Base-by-base conservation (phyloP, 2,113 vertebrate species). In the Ptilonorhynchus violaceus region DNA sequence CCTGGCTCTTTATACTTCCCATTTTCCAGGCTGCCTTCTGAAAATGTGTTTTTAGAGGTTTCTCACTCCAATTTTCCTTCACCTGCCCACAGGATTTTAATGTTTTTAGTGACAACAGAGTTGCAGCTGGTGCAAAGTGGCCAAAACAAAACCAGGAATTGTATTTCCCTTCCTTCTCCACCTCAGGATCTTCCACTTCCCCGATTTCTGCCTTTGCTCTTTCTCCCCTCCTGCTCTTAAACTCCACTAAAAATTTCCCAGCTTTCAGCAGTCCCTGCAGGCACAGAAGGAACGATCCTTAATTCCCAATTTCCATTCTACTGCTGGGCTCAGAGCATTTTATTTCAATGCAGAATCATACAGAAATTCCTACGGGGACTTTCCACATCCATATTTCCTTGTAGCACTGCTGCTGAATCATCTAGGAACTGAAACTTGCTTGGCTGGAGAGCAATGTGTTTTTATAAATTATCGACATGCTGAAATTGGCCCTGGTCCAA, bases 321-420 rank as follows among this genome's bases (percentile, higher is more conserved):
- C 64, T 86, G 66, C 75, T 68, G 62, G 49, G 79, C 67, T 88
- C 50, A 28, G 46, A 55, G 62, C 22, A 41, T 69, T 91, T 95
- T 73, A 75, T 93, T 95, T 96, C 79, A 85, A 50, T 85, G 60
- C 37, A 62, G 81, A 87, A 88, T 89, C 79, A 59, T 73, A 55
- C 23, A 53, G 89, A 66, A 78, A 85, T 95, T 93, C 80, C 89
- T 89, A 56, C 0, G 3, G 91, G 86, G 80, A 85, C 46, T 92
- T 72, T 88, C 91, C 74, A 69, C 55, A 53, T 88, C 81, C 77
- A 52, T 92, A 91, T 91, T 95, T 96, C 87, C 85, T 92, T 91
- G 46, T 66, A 72, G 68, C 24, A 4, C 62, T 80, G 50, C 70
- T 95, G 96, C 91, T 95, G 96, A 96, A 92, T 97, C 97, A 97